Evolutionary conservation across 2,113 vertebrate species (phyloP), one percentile per base, ranked within the genome.

Genomic region (Lichenostomus cassidix): DNA sequence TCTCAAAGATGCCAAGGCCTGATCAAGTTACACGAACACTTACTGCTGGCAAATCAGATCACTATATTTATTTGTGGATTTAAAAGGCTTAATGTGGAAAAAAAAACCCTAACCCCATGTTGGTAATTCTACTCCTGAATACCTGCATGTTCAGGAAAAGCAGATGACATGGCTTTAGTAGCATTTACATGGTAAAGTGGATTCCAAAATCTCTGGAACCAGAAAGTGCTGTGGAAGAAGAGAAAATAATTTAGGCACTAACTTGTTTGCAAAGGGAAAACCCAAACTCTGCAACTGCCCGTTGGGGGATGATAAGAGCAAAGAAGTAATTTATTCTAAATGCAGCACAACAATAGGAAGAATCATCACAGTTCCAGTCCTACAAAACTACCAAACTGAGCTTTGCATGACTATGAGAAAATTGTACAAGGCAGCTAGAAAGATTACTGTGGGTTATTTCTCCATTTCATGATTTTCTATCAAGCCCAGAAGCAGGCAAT

Each of bases 1-100:
- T 69, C 86, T 96, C 91, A 83, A 89, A 87, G 94, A 92, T 75
- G 44, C 70, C 23, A 41, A 81, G 55, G 91, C 90, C 85, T 64
- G 92, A 95, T 96, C 91, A 86, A 49, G 74, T 96, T 96, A 94
- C 85, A 78, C 6, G 56, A 81, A 53, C 78, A 58, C 60, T 64
- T 73, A 65, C 82, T 88, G 53, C 90, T 76, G 69, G 94, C 68
- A 96, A 91, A 93, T 73, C 67, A 91, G 42, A 58, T 68, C 68
- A 70, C 68, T 82, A 4, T 74, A 92, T 92, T 92, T 92, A 83
- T 58, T 84, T 52, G 55, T 0, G 6, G 83, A 92, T 81, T 84
- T 59, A 86, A 82, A 74, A 86, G 70, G 65, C 90, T 91, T 89
- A 75, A 80, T 41, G 59, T 15, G 39, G 6, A 65, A 73, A 86